A percentile compares a stretch with the other conserved stretches of the same genome.
phyloP scores from a whole-genome alignment of 2,113 vertebrate species.

The Otis tarda region DNA sequence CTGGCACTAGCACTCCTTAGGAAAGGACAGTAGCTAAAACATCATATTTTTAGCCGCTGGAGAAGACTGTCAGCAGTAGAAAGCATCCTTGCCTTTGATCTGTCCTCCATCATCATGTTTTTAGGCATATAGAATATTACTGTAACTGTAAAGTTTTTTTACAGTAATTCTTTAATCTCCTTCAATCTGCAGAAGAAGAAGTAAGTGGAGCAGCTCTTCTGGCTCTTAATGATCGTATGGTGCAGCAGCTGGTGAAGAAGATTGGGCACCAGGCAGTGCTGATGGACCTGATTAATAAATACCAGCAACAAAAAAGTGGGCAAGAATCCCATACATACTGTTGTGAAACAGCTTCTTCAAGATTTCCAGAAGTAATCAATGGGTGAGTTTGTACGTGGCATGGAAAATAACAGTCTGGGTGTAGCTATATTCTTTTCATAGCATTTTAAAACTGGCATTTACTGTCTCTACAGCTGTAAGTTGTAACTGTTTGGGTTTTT shows the following conservation, averaged over 20 bases:
- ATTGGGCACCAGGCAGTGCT: slow-evolving; percentile 78
- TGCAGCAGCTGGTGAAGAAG: slow-evolving; percentile 78
- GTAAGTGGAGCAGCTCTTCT: slow-evolving; percentile 73
- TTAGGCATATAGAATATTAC: not conserved
- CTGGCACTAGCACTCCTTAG: not conserved
- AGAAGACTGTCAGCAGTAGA: not conserved
- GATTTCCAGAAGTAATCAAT: not conserved
- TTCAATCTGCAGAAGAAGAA: slow-evolving; percentile 73
- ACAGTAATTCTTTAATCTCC: not conserved
- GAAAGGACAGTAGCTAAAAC: not conserved
- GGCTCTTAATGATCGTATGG: slow-evolving; percentile 76
- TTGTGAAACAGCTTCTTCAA: not conserved
- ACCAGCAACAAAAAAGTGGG: slow-evolving; percentile 44
- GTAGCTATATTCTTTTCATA: not conserved
- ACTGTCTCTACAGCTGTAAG: not conserved
- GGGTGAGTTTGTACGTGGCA: slow-evolving; percentile 49
- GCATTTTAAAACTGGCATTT: not conserved
- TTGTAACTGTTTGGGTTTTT: not conserved
- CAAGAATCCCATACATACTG: not conserved
- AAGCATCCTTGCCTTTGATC: not conserved
- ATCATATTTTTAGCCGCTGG: not conserved
- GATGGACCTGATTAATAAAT: slow-evolving; percentile 75
- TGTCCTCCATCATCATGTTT: not conserved
- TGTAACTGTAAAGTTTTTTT: not conserved
- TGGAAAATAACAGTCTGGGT: not conserved